Evolutionary conservation across 2,797 vertebrate genomes (phyloP).

Genomic region (Sebastes vulpes): DNA sequence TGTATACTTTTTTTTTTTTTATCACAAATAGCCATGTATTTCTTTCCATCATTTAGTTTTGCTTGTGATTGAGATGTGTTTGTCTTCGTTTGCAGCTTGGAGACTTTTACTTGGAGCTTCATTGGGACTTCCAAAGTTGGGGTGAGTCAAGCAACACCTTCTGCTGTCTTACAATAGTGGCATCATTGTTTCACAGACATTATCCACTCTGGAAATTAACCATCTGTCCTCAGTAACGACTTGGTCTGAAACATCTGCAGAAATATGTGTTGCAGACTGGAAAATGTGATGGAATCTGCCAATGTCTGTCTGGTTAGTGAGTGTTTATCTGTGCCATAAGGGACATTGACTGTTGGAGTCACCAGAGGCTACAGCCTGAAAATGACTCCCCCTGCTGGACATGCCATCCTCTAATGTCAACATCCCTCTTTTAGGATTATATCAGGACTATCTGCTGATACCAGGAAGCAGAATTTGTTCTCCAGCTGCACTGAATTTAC

Average conservation of each 20-base stretch:
- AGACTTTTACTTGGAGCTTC: constrained; percentile 99
- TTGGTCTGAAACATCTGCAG: neutral
- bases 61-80: neutral
- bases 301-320: neutral
- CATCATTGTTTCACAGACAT: neutral
- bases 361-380: neutral
- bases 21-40: neutral
- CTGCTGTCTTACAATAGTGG: neutral
- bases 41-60: neutral
- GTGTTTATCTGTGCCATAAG: neutral
- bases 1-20: neutral
- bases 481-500: too few species aligned
- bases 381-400: constrained; percentile 60
- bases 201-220: neutral
- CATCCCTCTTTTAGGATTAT: neutral
- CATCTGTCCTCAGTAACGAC: neutral
- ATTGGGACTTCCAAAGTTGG: constrained; percentile 99
- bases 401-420: neutral
- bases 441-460: neutral
- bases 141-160: constrained; percentile 87
- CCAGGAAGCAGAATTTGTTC: neutral
- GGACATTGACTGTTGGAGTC: constrained; percentile 17
- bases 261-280: neutral
- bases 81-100: constrained; percentile 89
- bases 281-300: neutral